A percentile compares a stretch with the other conserved stretches of the same genome.
These are phyloP conservation scores for Leucopsar rothschildi DNA, from an alignment of 2,113 vertebrate genomes.

Conservation along the genomic window DNA sequence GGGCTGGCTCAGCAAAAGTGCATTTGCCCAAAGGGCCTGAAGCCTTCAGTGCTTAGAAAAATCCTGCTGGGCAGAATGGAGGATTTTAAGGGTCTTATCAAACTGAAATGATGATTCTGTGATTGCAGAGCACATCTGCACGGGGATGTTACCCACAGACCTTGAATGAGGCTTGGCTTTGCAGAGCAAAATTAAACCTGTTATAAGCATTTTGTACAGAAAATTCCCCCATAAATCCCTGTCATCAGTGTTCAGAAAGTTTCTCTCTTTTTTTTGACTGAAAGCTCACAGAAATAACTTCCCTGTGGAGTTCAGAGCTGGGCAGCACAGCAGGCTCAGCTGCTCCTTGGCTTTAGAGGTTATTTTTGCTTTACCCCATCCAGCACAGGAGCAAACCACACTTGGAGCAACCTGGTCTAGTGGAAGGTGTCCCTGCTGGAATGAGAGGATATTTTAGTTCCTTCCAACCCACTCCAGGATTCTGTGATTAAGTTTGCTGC, in stretches of 20 bases:
- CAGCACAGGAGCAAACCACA: not conserved
- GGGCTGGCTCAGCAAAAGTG: not conserved
- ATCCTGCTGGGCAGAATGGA: fast-evolving
- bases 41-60: not conserved
- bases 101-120: not conserved
- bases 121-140: not conserved
- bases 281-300: not conserved
- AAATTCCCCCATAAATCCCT: not conserved
- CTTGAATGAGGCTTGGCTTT: not conserved
- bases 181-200: not conserved
- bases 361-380: not conserved
- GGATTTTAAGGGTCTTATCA: not conserved
- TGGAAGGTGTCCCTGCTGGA: not conserved
- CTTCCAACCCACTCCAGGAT: not conserved
- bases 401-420: not conserved
- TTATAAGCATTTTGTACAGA: not conserved
- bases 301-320: not conserved
- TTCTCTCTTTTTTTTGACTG: not conserved
- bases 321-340: not conserved
- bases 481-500: not conserved
- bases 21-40: not conserved
- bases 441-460: not conserved
- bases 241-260: not conserved
- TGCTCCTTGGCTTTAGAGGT: not conserved
- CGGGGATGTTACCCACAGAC: not conserved